Base-by-base conservation (phyloP, 2,888 invertebrate species). In the Drosophila seclusa region DNA sequence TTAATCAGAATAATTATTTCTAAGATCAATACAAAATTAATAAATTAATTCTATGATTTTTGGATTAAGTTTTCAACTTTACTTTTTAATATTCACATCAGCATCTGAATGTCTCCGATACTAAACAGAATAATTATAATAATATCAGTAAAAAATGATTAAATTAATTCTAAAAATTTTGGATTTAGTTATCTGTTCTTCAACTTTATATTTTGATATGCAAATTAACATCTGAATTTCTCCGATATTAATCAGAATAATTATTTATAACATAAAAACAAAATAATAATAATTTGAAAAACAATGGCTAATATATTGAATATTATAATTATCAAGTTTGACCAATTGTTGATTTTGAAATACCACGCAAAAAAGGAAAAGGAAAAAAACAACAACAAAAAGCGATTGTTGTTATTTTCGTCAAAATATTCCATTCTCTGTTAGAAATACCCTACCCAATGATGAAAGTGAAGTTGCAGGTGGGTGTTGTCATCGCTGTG, bases 391-490 rank as follows among this genome's bases (percentile, higher is more conserved):
- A 2, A 21, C 21, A 45, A 21, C 7, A 1, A 24, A 1, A 16
- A 1, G 7, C 16, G 16, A 16, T 45, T 45, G 45, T 45, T 16
- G 45, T 24, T 4, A 8, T 5, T 34, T 52, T 2, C 5, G 4
- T 53, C 29, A 40, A 55, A 29, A 40, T 29, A 29, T 40, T 31
- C 5, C 16, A 5, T 16, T 40, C 57, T n/a, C n/a, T n/a, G 4
- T 4, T 6, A 0, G 4, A n/a, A 24, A 49, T 18, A 57, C 54
- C 6, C 38, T 29, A 8, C 8, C 31, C 31, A 31, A 13, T 5
- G 74, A 69, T 78, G 79, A 82, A 83, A 83, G 83, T 71, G 73
- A 81, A 87, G 88, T 67, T 86, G 75, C 68, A 54, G 62, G 71
- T 65, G 62, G 59, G 53, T 72, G 75, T 63, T 78, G 75, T 72